Conservation (phyloP, 2,888 invertebrate genomes). For the Orchesellides sinensis region DNA sequence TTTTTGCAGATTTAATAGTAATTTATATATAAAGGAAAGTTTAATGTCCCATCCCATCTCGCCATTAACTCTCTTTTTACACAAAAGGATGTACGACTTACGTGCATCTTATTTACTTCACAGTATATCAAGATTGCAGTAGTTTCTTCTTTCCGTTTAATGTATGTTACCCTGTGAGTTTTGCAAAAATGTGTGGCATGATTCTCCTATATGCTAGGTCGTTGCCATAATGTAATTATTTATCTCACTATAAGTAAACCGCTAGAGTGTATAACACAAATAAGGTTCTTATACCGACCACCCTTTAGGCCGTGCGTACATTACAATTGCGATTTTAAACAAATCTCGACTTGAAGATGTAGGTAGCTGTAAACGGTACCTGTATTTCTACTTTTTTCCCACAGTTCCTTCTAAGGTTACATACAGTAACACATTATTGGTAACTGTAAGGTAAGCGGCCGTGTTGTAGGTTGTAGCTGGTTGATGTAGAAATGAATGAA, state of each 20-base stretch:
- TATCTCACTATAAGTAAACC: too few species aligned
- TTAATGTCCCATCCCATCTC: not conserved
- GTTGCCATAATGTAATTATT: slow-evolving; percentile 48
- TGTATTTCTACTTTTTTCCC: not conserved
- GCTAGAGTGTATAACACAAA: not conserved
- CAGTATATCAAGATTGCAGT: too few species aligned
- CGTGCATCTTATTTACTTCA: too few species aligned
- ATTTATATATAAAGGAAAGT: not conserved
- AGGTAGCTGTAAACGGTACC: not conserved
- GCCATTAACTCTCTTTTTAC: not conserved
- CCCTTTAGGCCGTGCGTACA: not conserved
- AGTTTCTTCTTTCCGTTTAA: not conserved
- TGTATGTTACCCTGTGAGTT: too few species aligned
- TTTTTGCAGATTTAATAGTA: not conserved
- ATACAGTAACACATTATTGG: too few species aligned
- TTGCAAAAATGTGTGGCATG: not conserved
- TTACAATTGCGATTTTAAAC: not conserved
- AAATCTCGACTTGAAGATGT: not conserved
- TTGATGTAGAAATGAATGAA: not conserved
- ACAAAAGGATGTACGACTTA: not conserved
- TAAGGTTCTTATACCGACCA: not conserved
- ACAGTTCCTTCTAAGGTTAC: too few species aligned
- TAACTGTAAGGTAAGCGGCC: too few species aligned
- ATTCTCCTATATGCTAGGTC: slow-evolving; percentile 46
- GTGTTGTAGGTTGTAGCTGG: too few species aligned